A percentile compares a stretch with the other conserved stretches of the same genome.
These are phyloP conservation scores for Etia nguti DNA, from an alignment of 2,113 vertebrate genomes.

Conservation along the genomic window DNA sequence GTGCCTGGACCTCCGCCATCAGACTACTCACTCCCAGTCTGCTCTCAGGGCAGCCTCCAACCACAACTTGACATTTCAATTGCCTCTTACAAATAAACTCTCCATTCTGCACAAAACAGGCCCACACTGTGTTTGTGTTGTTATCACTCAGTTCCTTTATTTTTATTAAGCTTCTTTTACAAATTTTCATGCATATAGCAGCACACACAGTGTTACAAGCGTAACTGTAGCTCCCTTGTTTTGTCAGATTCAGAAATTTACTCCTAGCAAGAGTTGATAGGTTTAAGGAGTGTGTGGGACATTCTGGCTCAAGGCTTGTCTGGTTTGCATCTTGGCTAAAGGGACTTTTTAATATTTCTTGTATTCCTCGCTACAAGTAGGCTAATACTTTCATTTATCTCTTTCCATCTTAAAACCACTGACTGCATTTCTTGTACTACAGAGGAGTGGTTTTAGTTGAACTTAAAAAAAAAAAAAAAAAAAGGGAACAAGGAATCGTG, in stretches of 20 bases:
- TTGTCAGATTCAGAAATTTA: not conserved
- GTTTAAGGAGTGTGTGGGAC: not conserved
- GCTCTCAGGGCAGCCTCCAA: constrained; percentile 11
- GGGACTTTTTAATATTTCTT: not conserved
- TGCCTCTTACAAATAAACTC: constrained; percentile 17
- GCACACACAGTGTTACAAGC: not conserved
- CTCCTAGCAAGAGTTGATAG: not conserved
- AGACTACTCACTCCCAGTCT: constrained; percentile 25
- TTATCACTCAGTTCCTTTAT: not conserved
- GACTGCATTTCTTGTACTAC: not conserved
- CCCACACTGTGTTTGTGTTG: not conserved
- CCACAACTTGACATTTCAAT: constrained; percentile 30
- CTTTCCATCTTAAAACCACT: not conserved
- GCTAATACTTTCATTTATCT: not conserved
- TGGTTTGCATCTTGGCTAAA: not conserved
- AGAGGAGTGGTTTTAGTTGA: not conserved
- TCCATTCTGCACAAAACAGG: not conserved
- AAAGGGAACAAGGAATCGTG: not conserved
- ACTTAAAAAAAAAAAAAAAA: not conserved
- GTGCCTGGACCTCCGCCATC: constrained; percentile 41
- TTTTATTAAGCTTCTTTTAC: not conserved
- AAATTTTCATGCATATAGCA: not conserved
- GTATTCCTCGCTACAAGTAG: not conserved
- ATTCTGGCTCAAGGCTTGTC: not conserved
- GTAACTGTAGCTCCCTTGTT: not conserved